Base-by-base conservation (phyloP, 2,888 invertebrate genomes). In the Apamea monoglypha region DNA sequence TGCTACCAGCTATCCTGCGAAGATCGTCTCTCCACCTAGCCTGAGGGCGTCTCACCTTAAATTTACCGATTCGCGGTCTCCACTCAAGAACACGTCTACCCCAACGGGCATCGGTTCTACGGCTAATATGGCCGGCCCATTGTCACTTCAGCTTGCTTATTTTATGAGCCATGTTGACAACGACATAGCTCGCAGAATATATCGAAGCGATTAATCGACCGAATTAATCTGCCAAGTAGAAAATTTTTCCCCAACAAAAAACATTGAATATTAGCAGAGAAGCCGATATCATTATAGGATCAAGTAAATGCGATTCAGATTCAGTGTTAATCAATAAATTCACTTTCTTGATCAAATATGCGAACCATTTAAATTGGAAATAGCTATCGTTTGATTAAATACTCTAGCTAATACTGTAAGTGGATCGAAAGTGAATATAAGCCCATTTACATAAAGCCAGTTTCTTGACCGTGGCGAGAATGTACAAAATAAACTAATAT, bases 321-420 rank as follows among this genome's bases (percentile, higher is more conserved):
- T 78, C 80, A 63, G 29, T 88, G 77, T 83, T 87, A 81, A 88
- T 87, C 87, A 82, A 83, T 86, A 83, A 81, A 88, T 84, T 78
- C 84, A 87, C 84, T 88, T 86, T 82, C 74, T 74, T 82, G 84
- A 83, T 88, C 81, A 87, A 87, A 86, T 88, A 88, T 87, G 77
- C 86, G 87, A 72, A 87, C 78, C 74, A 78, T 82, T 88, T 85
- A 76, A 81, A 85, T 87, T 85, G 71, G 73, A 80, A 85, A 87
- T 83, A 80, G 76, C 80, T 85, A 78, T 88, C 71, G 76, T 87
- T 87, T 82, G 82, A 87, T 87, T 81, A 87, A 87, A 79, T 81
- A 85, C 83, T 87, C 59, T 67, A 69, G 68, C 70, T 83, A 81
- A 87, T 81, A 84, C 63, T 78, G 80, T 78, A 75, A 82, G 53